Evolutionary conservation across 2,888 invertebrate species (phyloP), one percentile per base, ranked within the genome.

Genomic region (Cataglyphis albicans): DNA sequence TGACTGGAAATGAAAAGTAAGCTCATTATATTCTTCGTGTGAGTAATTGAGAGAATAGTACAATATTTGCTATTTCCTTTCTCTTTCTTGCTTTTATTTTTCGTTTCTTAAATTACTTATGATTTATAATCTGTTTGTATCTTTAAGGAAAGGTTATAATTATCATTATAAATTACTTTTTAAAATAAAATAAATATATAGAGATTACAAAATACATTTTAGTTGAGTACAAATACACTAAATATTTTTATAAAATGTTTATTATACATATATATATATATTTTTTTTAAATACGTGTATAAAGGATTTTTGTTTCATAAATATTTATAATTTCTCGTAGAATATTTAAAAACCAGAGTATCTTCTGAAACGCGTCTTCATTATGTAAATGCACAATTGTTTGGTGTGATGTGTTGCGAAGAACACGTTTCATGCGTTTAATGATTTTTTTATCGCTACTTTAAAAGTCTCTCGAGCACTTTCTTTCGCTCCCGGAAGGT

Each of bases 301-400:
- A 3, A 0, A 61, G 6, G 0, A 52, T 6, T 38, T 67, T 76
- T 38, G 5, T 10, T 18, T 64, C 52, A 59, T 44, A 52, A 63
- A 48, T 67, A 57, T 67, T 55, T 75, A 65, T 52, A 0, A 15
- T 57, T 29, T 0, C 4, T 32, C 18, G 15, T 48, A 1, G 12
- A 12, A 21, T 44, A 32, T 21, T 44, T 10, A 12, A 68, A 67
- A 68, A 68, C 68, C 41, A 32, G 10, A 25, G 12, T 38, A 7
- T 29, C 21, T 48, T 1, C 15, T 6, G n/a, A 41, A 57, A 52
- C 48, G 38, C 25, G 5, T 59, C 64, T 81, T 81, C 78, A 84
- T 84, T 72, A 73, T 55, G 65, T 25, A 74, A 81, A 86, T 81
- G 86, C 55, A 65, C 52, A 55, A 72, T 80, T 73, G 59, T 70